These are phyloP conservation scores for Stigmatopora argus DNA, from an alignment of 2,113 vertebrate species.

Conservation along the genomic window DNA sequence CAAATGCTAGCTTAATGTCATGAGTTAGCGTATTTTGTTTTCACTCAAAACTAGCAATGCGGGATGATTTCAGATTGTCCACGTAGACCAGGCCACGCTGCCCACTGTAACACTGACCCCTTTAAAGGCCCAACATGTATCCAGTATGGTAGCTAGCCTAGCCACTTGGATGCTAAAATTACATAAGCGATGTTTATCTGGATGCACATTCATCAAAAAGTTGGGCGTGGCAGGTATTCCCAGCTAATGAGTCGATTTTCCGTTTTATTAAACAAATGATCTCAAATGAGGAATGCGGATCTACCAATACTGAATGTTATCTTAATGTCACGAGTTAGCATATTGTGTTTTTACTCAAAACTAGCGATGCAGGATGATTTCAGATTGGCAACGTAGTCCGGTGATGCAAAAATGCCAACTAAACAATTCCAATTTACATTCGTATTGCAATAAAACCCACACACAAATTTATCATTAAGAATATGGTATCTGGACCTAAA, in stretches of 20 bases:
- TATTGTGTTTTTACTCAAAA: neutral
- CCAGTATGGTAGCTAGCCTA: slow-evolving; percentile 7
- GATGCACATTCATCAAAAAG: neutral
- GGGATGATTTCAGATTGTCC: too few species aligned
- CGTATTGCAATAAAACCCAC: too few species aligned
- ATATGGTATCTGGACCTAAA: too few species aligned
- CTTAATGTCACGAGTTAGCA: neutral
- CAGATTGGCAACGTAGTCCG: too few species aligned
- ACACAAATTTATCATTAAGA: neutral
- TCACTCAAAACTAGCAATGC: too few species aligned
- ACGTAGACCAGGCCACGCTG: too few species aligned
- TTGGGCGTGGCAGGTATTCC: neutral
- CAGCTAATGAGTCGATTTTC: neutral
- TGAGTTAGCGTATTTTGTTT: neutral
- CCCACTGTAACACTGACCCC: slow-evolving; percentile 35
- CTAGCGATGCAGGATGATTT: too few species aligned
- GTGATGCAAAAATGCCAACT: too few species aligned
- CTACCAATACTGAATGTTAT: neutral
- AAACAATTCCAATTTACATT: too few species aligned
- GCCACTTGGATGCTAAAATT: neutral
- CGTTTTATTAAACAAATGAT: neutral
- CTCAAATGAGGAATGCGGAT: neutral
- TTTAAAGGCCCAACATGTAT: slow-evolving; percentile 9
- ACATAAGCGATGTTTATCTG: neutral
- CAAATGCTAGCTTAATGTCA: neutral